These are phyloP conservation scores for Pangasius macronema DNA, from an alignment of 2,797 vertebrate species.

Conservation along the genomic window DNA sequence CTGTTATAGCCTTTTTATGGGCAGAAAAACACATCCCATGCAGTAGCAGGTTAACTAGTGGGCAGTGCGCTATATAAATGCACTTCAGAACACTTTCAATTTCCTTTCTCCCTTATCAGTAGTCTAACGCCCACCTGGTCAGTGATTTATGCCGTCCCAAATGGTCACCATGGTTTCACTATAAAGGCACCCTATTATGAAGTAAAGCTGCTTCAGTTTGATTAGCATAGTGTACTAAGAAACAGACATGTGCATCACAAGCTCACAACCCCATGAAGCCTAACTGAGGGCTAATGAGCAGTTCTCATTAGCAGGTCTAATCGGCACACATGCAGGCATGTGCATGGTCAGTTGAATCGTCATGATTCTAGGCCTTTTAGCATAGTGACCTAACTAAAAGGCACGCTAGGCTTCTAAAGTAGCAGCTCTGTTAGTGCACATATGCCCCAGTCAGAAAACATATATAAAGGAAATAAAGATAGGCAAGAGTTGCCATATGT, in stretches of 20 bases:
- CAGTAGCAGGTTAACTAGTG: neutral
- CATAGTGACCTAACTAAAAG: neutral
- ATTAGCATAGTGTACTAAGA: neutral
- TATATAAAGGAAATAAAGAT: neutral
- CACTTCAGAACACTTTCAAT: neutral
- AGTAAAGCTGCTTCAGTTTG: neutral
- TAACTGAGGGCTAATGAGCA: neutral
- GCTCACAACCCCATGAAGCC: neutral
- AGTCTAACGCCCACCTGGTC: neutral
- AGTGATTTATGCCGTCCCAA: neutral
- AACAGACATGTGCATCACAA: neutral
- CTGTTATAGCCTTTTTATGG: neutral
- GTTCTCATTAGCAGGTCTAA: neutral
- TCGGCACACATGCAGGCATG: neutral
- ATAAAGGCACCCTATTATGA: neutral
- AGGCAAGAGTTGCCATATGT: neutral
- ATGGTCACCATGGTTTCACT: constrained; percentile 2
- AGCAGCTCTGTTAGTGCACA: neutral
- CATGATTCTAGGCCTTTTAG: neutral
- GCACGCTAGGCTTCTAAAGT: neutral
- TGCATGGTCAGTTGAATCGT: neutral
- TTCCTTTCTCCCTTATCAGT: neutral
- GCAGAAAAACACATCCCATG: neutral
- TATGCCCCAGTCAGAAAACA: no score
- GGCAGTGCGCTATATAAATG: neutral